Evolutionary conservation across 2,888 invertebrate genomes (phyloP), one percentile per base, ranked within the genome.

Genomic region (Alloscopus bannaensis): DNA sequence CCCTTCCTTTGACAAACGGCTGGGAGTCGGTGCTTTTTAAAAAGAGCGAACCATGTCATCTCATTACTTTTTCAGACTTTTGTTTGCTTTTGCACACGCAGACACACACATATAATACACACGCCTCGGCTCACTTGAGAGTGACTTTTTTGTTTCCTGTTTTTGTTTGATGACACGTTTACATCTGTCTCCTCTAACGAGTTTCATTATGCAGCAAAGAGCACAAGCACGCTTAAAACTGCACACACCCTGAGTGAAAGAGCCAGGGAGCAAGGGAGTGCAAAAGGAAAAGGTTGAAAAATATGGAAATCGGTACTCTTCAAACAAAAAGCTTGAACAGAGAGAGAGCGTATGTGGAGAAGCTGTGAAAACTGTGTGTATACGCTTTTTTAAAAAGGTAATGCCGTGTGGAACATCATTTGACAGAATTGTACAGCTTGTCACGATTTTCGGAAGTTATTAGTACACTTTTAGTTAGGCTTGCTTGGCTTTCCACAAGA

Each of bases 361-460:
- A n/a, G n/a, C n/a, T n/a, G n/a, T n/a, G 36, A 52, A 52, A 22
- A 22, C 52, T 24, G 6, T 52, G 52, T 52, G 52, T 36, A 36
- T 13, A 36, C 36, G 36, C 24, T 22, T 13, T n/a, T 36, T 36
- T 36, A 36, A 36, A 36, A 36, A 36, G 6, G 6, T 6, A 8
- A 36, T 36, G 36, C 36, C 13, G 36, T 13, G 6, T 36, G 6
- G 36, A 8, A 6, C 13, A 36, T n/a, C n/a, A 36, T 36, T 8
- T 8, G 13, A 36, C 36, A 65, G 16, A 16, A 62, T 52, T 59
- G 57, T 69, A 24, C 45, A 59, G 45, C 29, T 26, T 65, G 65
- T 73, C 73, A 73, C 47, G 59, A 66, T 57, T 60, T 59, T 68
- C 60, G 75, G 75, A 76, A 68, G 75, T 68, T 68, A 76, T 76